Base-by-base conservation (phyloP, 2,888 invertebrate genomes). In the Tridacna gigas region DNA sequence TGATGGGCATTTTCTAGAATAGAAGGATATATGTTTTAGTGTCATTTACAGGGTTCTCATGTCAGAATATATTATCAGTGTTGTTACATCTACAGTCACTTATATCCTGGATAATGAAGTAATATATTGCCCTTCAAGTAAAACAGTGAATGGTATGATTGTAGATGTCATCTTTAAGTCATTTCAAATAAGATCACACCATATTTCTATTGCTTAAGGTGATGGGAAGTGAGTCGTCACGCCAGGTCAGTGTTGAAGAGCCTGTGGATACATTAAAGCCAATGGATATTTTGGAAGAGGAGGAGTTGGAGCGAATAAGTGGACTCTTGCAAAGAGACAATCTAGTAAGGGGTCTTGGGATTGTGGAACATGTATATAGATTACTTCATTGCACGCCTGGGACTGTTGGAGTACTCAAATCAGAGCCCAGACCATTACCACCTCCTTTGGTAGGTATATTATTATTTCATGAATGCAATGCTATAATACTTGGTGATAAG, bases 241-340 rank as follows among this genome's bases (percentile, higher is more conserved):
- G 86, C n/a, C 79, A 86, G 48, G 66, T 88, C n/a, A 79, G 65
- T 76, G 80, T 81, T 18, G 91, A 89, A 76, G 92, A 93, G 77
- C 90, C 91, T 25, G 69, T 93, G 0, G 94, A 95, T 88, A 94
- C 94, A 15, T 84, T 84, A 28, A 91, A 92, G 79, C 94, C 95
- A 0, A 88, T 92, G 91, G 94, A 94, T 78, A 95, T 95, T 47
- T 84, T 93, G 48, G 94, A 94, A 73, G 94, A 94, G 47, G 95
- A 95, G 83, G 95, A 95, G 83, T 88, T 94, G 80, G 94, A 94
- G 84, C 85, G 95, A n/a, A 92, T 95, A 79, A 92, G 93, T 79
- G 93, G 92, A 0, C 89, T 95, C 12, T 89, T 94, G 45, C 94
- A 95, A 89, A 88, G 95, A n/a, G 95, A 95, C 86, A 95, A 94